These are phyloP conservation scores for Poeciliopsis turneri DNA, from an alignment of 2,797 vertebrate species.

Conservation along the genomic window DNA sequence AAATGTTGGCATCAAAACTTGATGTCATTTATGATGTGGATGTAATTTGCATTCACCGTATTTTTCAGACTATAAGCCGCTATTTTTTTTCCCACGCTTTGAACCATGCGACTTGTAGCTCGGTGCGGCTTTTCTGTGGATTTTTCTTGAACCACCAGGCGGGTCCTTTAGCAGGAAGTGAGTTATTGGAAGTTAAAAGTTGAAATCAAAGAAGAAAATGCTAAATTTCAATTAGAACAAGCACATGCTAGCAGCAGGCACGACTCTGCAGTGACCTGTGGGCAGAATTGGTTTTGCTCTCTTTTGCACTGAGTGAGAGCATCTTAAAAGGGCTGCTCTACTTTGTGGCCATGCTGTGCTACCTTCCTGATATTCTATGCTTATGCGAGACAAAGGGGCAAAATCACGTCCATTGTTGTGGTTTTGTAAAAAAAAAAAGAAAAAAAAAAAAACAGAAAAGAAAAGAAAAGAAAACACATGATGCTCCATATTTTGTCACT, in stretches of 20 bases:
- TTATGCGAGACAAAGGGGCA: slow-evolving; percentile 47
- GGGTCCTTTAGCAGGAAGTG: too few species aligned
- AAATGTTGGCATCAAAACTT: background rate
- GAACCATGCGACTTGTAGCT: too few species aligned
- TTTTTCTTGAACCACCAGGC: too few species aligned
- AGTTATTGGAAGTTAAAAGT: too few species aligned
- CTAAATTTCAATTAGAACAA: too few species aligned
- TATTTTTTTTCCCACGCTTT: too few species aligned
- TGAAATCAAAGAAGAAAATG: too few species aligned
- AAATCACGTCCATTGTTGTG: slow-evolving; percentile 59
- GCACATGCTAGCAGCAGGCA: too few species aligned
- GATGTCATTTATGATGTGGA: background rate
- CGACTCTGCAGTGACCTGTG: slow-evolving; percentile 13
- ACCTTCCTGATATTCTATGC: slow-evolving; percentile 55
- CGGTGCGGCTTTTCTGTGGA: too few species aligned
- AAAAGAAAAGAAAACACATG: slow-evolving; percentile 39
- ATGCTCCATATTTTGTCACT: slow-evolving; percentile 51
- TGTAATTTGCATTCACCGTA: background rate
- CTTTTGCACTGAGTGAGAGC: slow-evolving; percentile 53
- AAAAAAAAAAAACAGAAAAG: slow-evolving; percentile 39
- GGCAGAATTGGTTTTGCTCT: slow-evolving; percentile 49
- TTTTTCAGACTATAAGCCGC: too few species aligned
- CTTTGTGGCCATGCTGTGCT: slow-evolving; percentile 50
- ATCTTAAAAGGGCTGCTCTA: slow-evolving; percentile 55
- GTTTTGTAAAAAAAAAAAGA: slow-evolving; percentile 46